phyloP scores from a whole-genome alignment of 2,113 vertebrate genomes.

The Argyrosomus japonicus region DNA sequence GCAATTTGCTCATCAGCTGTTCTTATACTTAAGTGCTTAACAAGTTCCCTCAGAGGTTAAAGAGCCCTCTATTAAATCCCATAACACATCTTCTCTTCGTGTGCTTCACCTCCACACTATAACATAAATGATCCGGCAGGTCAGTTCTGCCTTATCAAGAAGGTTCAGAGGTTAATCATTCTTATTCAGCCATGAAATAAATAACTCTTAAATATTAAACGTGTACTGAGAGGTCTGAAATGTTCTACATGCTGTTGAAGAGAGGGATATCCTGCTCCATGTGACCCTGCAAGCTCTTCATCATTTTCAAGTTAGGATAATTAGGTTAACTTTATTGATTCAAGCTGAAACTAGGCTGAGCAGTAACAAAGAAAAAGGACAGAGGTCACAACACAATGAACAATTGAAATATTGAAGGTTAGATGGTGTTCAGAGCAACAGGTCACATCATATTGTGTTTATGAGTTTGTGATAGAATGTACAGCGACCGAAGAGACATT shows the following conservation, averaged over 20 bases:
- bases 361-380: neutral
- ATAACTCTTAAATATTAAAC: neutral
- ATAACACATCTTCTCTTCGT: slow-evolving; percentile 16
- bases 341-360: slow-evolving; percentile 2
- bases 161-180: slow-evolving; percentile 41
- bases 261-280: neutral
- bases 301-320: slow-evolving; percentile 28
- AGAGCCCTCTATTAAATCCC: slow-evolving; percentile 45
- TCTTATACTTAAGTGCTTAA: slow-evolving; percentile 51
- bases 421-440: neutral
- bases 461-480: neutral
- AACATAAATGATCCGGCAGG: slow-evolving; percentile 30
- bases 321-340: slow-evolving; percentile 32
- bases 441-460: neutral
- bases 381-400: slow-evolving; percentile 22
- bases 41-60: slow-evolving; percentile 38
- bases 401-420: slow-evolving; percentile 7
- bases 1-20: slow-evolving; percentile 45
- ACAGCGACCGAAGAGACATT: neutral
- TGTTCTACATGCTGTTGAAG: neutral
- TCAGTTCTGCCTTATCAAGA: slow-evolving; percentile 25
- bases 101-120: neutral
- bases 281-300: slow-evolving; percentile 17
- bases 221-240: neutral
- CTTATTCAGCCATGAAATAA: slow-evolving; percentile 21